These are phyloP conservation scores for Ips typographus DNA, from an alignment of 1,140 invertebrate species.

Conservation along the genomic window DNA sequence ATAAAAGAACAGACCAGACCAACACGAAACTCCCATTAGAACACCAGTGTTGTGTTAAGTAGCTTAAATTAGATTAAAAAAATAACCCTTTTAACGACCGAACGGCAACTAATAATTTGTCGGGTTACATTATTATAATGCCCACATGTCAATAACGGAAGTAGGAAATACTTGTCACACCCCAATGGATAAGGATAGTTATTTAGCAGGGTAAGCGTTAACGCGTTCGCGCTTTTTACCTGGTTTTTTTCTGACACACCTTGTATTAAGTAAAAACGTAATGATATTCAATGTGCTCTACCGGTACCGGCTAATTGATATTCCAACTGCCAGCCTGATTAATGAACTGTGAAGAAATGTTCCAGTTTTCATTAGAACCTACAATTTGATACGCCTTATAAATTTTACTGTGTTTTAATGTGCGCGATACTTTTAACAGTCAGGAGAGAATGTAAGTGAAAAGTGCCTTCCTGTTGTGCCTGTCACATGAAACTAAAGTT, in stretches of 20 bases:
- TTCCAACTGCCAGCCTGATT: slow-evolving; percentile 35
- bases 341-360: slow-evolving; percentile 33
- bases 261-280: slow-evolving; percentile 32
- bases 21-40: no score
- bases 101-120: neutral
- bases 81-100: neutral
- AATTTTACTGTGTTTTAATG: neutral
- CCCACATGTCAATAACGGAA: slow-evolving; percentile 38
- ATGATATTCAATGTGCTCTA: slow-evolving; percentile 35
- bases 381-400: slow-evolving; percentile 23
- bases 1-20: no score
- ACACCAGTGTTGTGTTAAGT: neutral
- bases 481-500: no score
- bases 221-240: slow-evolving; percentile 36
- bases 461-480: no score
- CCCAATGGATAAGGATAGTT: slow-evolving; percentile 32
- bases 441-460: neutral
- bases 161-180: slow-evolving; percentile 34
- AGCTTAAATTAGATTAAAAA: slow-evolving; percentile 1
- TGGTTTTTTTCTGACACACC: slow-evolving; percentile 28
- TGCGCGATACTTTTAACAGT: neutral
- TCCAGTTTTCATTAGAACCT: slow-evolving; percentile 27
- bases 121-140: neutral
- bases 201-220: slow-evolving; percentile 32
- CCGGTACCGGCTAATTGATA: slow-evolving; percentile 37